These are phyloP conservation scores for Mus spretus DNA, from an alignment of 2,797 vertebrate genomes.

Conservation along the genomic window DNA sequence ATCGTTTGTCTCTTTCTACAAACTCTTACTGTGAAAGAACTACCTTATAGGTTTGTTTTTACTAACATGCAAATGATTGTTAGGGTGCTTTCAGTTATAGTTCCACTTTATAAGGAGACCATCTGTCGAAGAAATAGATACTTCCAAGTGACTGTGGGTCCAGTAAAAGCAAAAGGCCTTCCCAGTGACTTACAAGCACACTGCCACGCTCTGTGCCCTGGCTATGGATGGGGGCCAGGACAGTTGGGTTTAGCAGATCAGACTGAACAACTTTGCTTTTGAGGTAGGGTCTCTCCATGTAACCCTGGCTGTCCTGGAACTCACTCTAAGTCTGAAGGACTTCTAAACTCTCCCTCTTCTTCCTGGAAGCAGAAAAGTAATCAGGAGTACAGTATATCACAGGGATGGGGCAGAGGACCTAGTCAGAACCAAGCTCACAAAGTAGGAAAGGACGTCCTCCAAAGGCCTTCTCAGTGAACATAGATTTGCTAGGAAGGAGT, in stretches of 20 bases:
- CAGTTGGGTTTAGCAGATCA: neutral
- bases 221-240: neutral
- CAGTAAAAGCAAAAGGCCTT: neutral
- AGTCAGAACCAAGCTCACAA: neutral
- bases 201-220: neutral
- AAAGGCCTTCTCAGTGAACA: neutral
- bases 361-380: neutral
- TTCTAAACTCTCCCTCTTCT: constrained; percentile 9
- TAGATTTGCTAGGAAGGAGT: fast-evolving
- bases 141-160: neutral
- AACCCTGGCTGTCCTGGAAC: neutral
- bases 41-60: constrained; percentile 9
- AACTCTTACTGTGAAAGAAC: constrained; percentile 38
- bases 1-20: neutral
- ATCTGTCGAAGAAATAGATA: constrained; percentile 22
- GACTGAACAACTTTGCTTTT: neutral
- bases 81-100: neutral
- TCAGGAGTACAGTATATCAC: neutral
- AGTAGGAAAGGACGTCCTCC: neutral
- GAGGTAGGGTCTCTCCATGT: neutral
- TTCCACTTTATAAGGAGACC: neutral
- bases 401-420: neutral
- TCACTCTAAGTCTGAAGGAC: neutral
- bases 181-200: neutral
- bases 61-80: constrained; percentile 6